Evolutionary conservation across 92 coral and sea anemone species (phyloP).

Genomic region (Palythoa heliodiscus): DNA sequence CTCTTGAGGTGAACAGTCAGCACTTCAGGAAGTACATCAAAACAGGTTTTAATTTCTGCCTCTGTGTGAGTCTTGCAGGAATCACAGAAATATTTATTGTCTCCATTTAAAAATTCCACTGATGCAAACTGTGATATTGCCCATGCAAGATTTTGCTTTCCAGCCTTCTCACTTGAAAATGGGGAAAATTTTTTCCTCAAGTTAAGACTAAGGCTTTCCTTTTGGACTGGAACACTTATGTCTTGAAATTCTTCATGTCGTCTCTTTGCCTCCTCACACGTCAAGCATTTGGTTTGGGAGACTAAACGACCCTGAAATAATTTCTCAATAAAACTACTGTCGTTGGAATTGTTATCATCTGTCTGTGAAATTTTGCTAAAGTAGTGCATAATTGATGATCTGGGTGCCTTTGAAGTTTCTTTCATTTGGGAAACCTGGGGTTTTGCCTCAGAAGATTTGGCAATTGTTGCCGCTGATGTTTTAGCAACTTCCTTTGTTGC

Average conservation of each 20-base stretch:
- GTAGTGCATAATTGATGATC: constrained; percentile 34
- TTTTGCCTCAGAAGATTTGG: neutral
- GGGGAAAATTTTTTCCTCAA: constrained; percentile 72
- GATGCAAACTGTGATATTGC: constrained; percentile 97
- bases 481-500: constrained; percentile 58
- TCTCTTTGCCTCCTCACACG: constrained; percentile 86
- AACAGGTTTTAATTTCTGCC: constrained; percentile 90
- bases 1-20: constrained; percentile 91
- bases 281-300: constrained; percentile 88
- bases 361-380: neutral
- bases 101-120: constrained; percentile 81
- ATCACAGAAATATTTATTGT: constrained; percentile 97
- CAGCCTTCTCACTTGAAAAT: constrained; percentile 68
- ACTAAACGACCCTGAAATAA: constrained; percentile 88
- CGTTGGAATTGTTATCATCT: neutral
- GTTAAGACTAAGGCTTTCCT: constrained; percentile 58
- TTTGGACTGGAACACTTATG: constrained; percentile 93
- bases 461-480: constrained; percentile 28
- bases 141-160: constrained; percentile 71
- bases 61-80: constrained; percentile 87
- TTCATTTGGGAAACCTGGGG: neutral
- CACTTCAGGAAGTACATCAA: constrained; percentile 88
- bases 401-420: constrained; percentile 2
- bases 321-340: constrained; percentile 43
- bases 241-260: constrained; percentile 92